Percentiles rank a stretch among this genome's conserved stretches.
Evolutionary conservation across 2,113 vertebrate genomes (phyloP).

Genomic region (Numida meleagris): DNA sequence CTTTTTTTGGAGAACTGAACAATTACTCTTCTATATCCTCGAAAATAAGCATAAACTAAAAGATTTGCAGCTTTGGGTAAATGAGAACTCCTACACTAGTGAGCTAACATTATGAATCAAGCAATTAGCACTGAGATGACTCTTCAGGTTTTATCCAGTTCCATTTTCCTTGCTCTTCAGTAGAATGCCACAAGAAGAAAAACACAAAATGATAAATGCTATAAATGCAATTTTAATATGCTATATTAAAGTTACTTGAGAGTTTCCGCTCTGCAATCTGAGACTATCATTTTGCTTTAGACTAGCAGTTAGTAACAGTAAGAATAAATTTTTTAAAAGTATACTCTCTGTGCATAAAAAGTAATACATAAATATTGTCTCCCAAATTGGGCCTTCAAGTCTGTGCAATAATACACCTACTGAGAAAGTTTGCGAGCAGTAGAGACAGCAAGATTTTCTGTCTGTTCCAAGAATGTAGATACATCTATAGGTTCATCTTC

Average conservation of each 20-base stretch:
- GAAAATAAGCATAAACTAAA: background rate
- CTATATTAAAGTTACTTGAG: background rate
- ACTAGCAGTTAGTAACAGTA: background rate
- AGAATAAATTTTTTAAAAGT: background rate
- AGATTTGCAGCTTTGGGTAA: background rate
- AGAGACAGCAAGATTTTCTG: constrained; percentile 62
- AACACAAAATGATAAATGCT: background rate
- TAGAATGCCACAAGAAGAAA: background rate
- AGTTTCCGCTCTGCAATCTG: background rate
- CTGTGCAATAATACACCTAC: constrained; percentile 64
- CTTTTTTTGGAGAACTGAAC: background rate
- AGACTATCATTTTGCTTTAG: background rate
- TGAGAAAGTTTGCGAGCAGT: constrained; percentile 67
- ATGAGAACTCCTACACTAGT: background rate
- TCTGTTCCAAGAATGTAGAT: constrained; percentile 73
- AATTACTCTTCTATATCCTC: background rate
- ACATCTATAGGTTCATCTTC: constrained; percentile 73
- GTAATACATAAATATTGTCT: background rate
- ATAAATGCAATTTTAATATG: background rate
- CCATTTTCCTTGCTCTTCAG: background rate
- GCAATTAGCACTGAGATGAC: background rate
- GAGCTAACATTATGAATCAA: background rate
- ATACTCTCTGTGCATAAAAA: background rate
- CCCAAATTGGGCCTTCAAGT: background rate
- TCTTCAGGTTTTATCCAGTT: background rate